Base-by-base conservation (phyloP, 1,140 invertebrate species). In the Drosophila sucinea region DNA sequence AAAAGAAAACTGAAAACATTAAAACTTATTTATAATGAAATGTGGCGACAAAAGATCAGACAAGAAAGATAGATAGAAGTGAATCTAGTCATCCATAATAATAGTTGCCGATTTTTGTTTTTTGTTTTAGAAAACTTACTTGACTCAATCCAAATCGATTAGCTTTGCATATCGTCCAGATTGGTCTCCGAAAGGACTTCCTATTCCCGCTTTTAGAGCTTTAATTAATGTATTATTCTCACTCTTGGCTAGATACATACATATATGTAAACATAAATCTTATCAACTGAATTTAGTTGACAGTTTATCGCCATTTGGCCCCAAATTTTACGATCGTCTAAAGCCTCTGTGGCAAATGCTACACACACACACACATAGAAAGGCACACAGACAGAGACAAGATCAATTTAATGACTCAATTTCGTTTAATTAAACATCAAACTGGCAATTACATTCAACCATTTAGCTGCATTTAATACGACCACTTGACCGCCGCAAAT, bases 391-490 rank as follows among this genome's bases (percentile, higher is more conserved):
- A 2, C 1, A 25, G 44, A 57, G 17, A 70, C 73, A 64, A 58
- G 69, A 69, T 76, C 73, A 6, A 56, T 72, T 77, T 89, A 87
- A 87, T 87, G 73, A 89, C 80, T 87, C 83, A 83, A 87, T 87
- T 77, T 62, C 67, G 70, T 77, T 87, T 83, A 83, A 89, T 89
- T 80, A 81, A 87, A 77, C 83, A 86, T 79, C 73, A 73, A 68
- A 55, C 65, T 51, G 55, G 79, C 62, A 77, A 87, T 87, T 89
- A 89, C 67, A 83, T 60, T 61, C 55, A 86, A 84, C 77, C 83
- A 79, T 87, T 86, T 86, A 87, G 83, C 32, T 67, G 68, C 71
- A 80, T 72, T 79, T 82, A 82, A 82, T 77, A 76, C 72, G 71
- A 67, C 70, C 60, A 80, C 77, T 75, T 77, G 64, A 69, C 68